Evolutionary conservation across 37 sponge, comb jelly and placozoan species (phyloP).

Genomic region (Beroe forskalii): DNA sequence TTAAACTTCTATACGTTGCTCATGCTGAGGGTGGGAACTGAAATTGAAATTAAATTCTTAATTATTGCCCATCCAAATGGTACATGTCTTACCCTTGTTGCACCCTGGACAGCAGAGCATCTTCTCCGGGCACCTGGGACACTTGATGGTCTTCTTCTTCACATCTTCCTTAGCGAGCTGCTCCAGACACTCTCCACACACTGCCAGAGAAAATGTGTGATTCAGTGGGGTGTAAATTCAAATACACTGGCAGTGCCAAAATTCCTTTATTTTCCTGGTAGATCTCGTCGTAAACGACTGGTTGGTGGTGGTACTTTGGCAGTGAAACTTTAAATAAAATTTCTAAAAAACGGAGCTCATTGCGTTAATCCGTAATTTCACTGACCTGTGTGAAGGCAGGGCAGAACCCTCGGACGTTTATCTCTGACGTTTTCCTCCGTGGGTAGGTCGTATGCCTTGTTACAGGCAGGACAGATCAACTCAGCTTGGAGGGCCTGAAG

Average conservation of each 20-base stretch:
- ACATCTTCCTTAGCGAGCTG: slow-evolving; percentile 46
- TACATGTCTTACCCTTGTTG: slow-evolving; percentile 65
- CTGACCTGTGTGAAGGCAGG: slow-evolving; percentile 55
- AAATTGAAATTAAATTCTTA: too few relatives aligned
- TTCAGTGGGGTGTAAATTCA: neutral
- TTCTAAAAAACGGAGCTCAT: too few relatives aligned
- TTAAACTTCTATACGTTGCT: too few relatives aligned
- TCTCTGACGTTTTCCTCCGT: slow-evolving; percentile 56
- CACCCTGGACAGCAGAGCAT: slow-evolving; percentile 59
- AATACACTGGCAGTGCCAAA: too few relatives aligned
- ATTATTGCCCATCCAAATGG: too few relatives aligned
- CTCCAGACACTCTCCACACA: slow-evolving; percentile 57
- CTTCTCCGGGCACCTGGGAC: slow-evolving; percentile 54
- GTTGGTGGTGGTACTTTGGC: too few relatives aligned
- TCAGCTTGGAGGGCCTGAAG: slow-evolving; percentile 45
- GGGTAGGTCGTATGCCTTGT: slow-evolving; percentile 43
- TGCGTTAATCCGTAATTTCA: too few relatives aligned
- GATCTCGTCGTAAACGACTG: too few relatives aligned
- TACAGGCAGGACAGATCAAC: slow-evolving; percentile 42
- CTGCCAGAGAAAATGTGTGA: neutral
- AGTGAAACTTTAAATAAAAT: too few relatives aligned
- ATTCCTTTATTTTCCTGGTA: too few relatives aligned
- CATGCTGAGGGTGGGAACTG: too few relatives aligned
- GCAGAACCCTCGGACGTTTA: slow-evolving; percentile 43
- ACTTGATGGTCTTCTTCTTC: slow-evolving; percentile 57